Evolutionary conservation across 2,797 vertebrate species (phyloP).

Genomic region (Malurus splendens): DNA sequence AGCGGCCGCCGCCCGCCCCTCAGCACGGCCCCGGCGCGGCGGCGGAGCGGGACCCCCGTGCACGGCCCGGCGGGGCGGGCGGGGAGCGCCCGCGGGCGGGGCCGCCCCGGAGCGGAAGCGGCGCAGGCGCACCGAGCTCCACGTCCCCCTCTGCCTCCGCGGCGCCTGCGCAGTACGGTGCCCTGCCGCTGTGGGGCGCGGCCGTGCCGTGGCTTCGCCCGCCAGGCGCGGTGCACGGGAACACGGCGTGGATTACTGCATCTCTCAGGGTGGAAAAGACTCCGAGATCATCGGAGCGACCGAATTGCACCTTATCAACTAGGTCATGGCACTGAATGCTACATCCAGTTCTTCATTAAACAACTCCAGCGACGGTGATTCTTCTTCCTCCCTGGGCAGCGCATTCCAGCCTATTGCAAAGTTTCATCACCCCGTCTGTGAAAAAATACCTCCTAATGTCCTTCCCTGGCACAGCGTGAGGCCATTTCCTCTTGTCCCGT

Average conservation of each 20-base stretch:
- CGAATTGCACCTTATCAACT: accelerated
- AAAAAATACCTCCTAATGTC: background rate
- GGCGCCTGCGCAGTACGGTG: background rate
- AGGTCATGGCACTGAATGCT: no score
- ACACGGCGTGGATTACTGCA: accelerated
- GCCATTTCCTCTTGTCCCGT: background rate
- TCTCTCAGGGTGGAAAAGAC: accelerated
- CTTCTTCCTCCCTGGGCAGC: background rate
- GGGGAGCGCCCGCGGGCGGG: background rate
- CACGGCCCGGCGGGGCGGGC: slow-evolving; percentile 6
- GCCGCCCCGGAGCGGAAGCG: background rate
- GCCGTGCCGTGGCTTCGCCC: accelerated
- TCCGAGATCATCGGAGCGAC: no score
- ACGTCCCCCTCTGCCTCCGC: no score
- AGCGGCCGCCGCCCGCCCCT: background rate
- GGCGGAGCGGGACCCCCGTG: background rate
- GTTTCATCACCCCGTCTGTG: background rate
- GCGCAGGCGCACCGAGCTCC: slow-evolving; percentile 19
- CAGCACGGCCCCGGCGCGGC: background rate
- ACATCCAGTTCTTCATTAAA: background rate
- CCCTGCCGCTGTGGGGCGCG: background rate
- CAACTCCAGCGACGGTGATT: no score
- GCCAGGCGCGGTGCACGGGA: accelerated
- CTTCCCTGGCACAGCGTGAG: no score
- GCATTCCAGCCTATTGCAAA: background rate